Evolutionary conservation across 1,140 invertebrate genomes (phyloP), one percentile per base, ranked within the genome.

Genomic region (Aradophagus sp.): DNA sequence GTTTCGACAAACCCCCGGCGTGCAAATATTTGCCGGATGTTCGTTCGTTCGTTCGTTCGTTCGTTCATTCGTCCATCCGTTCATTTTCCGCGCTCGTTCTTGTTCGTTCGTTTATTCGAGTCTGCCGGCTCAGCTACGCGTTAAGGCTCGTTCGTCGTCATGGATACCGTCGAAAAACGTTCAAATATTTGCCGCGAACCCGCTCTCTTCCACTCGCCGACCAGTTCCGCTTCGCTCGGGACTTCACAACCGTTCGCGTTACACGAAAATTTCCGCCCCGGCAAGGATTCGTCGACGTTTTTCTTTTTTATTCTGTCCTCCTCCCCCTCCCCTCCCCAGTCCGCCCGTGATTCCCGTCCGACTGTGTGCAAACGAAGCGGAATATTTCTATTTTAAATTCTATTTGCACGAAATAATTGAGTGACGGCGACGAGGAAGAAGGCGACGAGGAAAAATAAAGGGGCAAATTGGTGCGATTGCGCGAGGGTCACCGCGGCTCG

Each of bases 131-230:
- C 67, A 74, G 71, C 68, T 73, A 63, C 61, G 59, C 61, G 68
- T 58, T 70, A 75, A 77, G 73, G 73, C 73, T 78, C 62, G 67
- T 67, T 59, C 73, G 76, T 78, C 59, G 74, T 73, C 77, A 78
- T 78, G 77, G 74, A 78, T 76, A 78, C 77, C 72, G 77, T 70
- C 74, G 77, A 78, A 78, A 78, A 78, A 78, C 68, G 74, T 76
- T 76, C 77, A 78, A 78, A 76, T 76, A 78, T 78, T 78, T 78
- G 74, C 73, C 69, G 68, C 73, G 63, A 75, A 47, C 63, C 68
- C 62, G 61, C 59, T 44, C 42, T 41, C 44, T 45, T 36, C 34
- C 55, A 41, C 53, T 59, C 67, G 63, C 61, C 61, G 63, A 73
- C 71, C 62, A 73, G 66, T 76, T 74, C 74, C 68, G 56, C 65